Base-by-base conservation (phyloP, 2,888 invertebrate genomes). In the Cybosia mesomella region DNA sequence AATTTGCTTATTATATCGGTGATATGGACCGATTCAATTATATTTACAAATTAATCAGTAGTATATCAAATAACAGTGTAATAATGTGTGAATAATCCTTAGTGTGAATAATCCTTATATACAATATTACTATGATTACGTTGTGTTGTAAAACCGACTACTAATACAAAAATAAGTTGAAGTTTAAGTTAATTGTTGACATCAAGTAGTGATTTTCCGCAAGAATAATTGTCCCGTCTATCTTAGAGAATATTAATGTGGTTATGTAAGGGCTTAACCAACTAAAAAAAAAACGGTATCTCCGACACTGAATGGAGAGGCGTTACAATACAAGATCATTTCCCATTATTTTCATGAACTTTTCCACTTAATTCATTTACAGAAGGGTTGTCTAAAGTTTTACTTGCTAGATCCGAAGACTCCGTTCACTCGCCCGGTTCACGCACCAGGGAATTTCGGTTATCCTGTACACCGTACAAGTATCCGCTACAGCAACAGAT, bases 61-160 rank as follows among this genome's bases (percentile, higher is more conserved):
- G n/a, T n/a, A n/a, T n/a, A n/a, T n/a, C n/a, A n/a, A n/a, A n/a
- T n/a, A n/a, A n/a, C n/a, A n/a, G n/a, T n/a, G n/a, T n/a, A n/a
- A n/a, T n/a, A n/a, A n/a, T n/a, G n/a, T n/a, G n/a, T n/a, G n/a
- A n/a, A n/a, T n/a, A n/a, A n/a, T n/a, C n/a, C n/a, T n/a, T n/a
- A n/a, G n/a, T n/a, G n/a, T n/a, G n/a, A n/a, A n/a, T n/a, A n/a
- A n/a, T n/a, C n/a, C n/a, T n/a, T n/a, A 53, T 24, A n/a, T 64
- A 49, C 32, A 36, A 53, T 10, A 49, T 10, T 32, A 60, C 18
- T 28, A 65, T 22, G 49, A 22, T 55, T 60, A 67, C 24, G 36
- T 24, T 64, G 36, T 32, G 13, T 15, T 7, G 10, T 13, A 53
- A 7, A 9, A 34, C 36, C 24, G 36, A 59, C 58, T 15, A 55